These are phyloP conservation scores for Blera fallax DNA, from an alignment of 2,888 invertebrate genomes.

Conservation along the genomic window DNA sequence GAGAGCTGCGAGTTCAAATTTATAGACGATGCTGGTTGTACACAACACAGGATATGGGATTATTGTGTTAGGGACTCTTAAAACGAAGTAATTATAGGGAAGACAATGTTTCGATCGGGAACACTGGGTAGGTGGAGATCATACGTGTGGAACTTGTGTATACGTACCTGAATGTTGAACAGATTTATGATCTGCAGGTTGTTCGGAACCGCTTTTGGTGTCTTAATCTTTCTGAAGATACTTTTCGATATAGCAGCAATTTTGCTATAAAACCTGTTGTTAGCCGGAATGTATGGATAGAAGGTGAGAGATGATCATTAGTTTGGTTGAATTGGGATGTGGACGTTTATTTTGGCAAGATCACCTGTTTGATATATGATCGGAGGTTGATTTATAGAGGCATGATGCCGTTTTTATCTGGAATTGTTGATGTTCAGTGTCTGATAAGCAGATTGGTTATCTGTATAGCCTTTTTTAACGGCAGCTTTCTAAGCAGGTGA, in stretches of 20 bases:
- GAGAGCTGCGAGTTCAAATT: conserved; percentile 50
- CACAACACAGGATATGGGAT: conserved; percentile 66
- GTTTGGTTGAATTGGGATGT: conserved; percentile 38
- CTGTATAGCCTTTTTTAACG: background rate
- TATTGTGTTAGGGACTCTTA: conserved; percentile 63
- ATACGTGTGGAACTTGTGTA: conserved; percentile 52
- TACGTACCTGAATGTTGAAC: conserved; percentile 39
- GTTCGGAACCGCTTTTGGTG: background rate
- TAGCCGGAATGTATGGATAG: conserved; percentile 2
- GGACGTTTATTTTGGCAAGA: conserved; percentile 40
- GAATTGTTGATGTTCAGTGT: background rate
- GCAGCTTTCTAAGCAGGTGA: conserved; percentile 1
- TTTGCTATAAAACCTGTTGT: conserved; percentile 51
- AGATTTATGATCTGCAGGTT: conserved; percentile 64
- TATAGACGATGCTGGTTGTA: conserved; percentile 39
- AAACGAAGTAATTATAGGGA: conserved; percentile 66
- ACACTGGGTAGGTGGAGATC: conserved; percentile 58
- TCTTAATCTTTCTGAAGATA: background rate
- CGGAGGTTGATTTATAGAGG: conserved; percentile 45
- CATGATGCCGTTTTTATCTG: conserved; percentile 27
- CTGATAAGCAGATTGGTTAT: background rate
- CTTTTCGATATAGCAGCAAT: conserved; percentile 4
- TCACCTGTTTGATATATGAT: conserved; percentile 56
- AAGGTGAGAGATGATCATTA: conserved; percentile 66
- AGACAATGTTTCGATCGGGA: conserved; percentile 52